A percentile compares a stretch with the other conserved stretches of the same genome.
Evolutionary conservation across 2,888 invertebrate genomes (phyloP).

Genomic region (Cyaniris semiargus): DNA sequence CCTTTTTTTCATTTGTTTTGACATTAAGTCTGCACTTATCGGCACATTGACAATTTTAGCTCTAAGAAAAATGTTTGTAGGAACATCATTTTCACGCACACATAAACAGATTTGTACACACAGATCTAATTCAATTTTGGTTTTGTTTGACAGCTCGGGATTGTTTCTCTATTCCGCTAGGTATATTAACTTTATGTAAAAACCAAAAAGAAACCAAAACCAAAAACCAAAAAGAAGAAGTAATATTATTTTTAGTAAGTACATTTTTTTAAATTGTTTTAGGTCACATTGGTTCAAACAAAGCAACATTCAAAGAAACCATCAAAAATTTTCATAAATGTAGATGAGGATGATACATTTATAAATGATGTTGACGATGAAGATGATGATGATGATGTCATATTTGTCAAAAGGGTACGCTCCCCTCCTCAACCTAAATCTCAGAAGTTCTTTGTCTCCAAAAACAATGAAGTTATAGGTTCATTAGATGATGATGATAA

Average conservation of each 20-base stretch:
- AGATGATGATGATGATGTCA: constrained; percentile 61
- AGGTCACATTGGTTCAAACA: constrained; percentile 63
- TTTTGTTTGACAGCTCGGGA: no score
- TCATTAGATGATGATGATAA: constrained; percentile 49
- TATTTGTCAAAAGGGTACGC: constrained; percentile 64
- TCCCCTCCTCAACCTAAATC: constrained; percentile 56
- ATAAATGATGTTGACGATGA: constrained; percentile 46
- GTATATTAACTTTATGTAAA: no score
- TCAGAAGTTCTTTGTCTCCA: constrained; percentile 56
- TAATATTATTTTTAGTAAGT: neutral
- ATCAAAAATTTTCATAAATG: constrained; percentile 59
- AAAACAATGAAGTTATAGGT: constrained; percentile 46
- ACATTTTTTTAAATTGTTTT: constrained; percentile 41
- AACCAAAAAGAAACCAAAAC: no score
- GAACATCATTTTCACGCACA: no score
- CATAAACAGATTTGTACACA: no score
- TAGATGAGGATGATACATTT: constrained; percentile 55
- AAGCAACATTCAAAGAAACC: constrained; percentile 55
- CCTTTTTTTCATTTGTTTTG: no score
- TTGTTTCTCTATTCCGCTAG: no score
- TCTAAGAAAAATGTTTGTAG: no score
- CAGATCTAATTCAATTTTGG: no score
- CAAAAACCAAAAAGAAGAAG: no score
- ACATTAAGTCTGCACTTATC: no score
- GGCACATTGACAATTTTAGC: no score